phyloP scores from a whole-genome alignment of 2,797 vertebrate species.

The Xiphorhynchus erythropygius region DNA sequence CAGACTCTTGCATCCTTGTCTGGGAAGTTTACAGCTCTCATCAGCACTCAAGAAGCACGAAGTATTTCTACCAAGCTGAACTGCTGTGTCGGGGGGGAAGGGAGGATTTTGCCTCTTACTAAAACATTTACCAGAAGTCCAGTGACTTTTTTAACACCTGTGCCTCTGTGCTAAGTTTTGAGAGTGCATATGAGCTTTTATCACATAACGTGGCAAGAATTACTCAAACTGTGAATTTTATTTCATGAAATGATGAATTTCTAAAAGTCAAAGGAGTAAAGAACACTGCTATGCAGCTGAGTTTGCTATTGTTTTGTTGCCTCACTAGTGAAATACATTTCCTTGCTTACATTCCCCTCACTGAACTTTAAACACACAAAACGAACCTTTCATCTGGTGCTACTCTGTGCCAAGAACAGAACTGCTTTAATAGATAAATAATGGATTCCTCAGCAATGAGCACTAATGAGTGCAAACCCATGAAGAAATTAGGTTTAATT shows the following conservation, averaged over 20 bases:
- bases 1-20: not conserved
- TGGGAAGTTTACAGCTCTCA: not conserved
- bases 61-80: not conserved
- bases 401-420: not conserved
- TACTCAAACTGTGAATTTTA: not conserved
- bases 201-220: not conserved
- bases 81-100: not conserved
- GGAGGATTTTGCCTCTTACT: accelerated
- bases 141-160: not conserved
- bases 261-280: not conserved
- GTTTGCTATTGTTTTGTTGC: not conserved
- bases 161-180: not conserved
- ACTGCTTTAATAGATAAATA: not conserved
- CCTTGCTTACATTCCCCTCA: not conserved
- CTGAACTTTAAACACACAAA: not conserved
- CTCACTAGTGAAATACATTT: not conserved
- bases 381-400: constrained; percentile 12
- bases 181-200: not conserved
- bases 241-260: not conserved
- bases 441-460: not conserved
- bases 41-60: not conserved
- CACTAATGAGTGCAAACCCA: not conserved
- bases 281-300: not conserved
- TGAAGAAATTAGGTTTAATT: constrained; percentile 16
- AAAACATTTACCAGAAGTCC: not conserved